Evolutionary conservation across 2,888 invertebrate genomes (phyloP).

Genomic region (Brenthis ino): DNA sequence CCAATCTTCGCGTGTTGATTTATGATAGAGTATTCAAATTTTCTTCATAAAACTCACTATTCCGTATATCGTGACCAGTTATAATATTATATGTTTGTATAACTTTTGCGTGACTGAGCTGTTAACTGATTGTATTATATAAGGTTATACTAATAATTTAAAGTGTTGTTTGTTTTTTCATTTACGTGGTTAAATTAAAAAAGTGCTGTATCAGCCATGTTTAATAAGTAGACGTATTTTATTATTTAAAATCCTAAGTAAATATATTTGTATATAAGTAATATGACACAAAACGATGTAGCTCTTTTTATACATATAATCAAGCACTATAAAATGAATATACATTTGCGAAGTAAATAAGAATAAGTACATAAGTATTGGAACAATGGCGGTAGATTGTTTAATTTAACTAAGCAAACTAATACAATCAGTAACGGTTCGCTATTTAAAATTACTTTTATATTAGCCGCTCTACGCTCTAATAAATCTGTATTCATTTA

Average conservation of each 20-base stretch:
- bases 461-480: slow-evolving; percentile 44
- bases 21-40: slow-evolving; percentile 22
- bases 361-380: slow-evolving; percentile 8
- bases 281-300: too few relatives aligned
- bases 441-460: slow-evolving; percentile 49
- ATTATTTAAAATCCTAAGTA: neutral
- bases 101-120: slow-evolving; percentile 33
- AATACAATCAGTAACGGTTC: slow-evolving; percentile 46
- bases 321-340: neutral
- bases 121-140: slow-evolving; percentile 31
- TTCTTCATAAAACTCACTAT: slow-evolving; percentile 27
- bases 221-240: neutral
- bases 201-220: neutral
- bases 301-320: too few relatives aligned
- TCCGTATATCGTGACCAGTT: slow-evolving; percentile 32
- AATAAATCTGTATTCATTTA: slow-evolving; percentile 30
- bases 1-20: slow-evolving; percentile 11
- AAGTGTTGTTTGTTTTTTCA: slow-evolving; percentile 10
- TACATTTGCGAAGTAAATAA: neutral
- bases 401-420: slow-evolving; percentile 38
- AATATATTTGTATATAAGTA: too few relatives aligned
- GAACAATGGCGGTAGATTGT: slow-evolving; percentile 21
- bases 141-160: slow-evolving; percentile 10
- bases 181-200: slow-evolving; percentile 3
- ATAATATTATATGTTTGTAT: slow-evolving; percentile 28